These are phyloP conservation scores for Patiria miniata DNA, from an alignment of 35 echinoderm and acorn worm species.

Conservation along the genomic window DNA sequence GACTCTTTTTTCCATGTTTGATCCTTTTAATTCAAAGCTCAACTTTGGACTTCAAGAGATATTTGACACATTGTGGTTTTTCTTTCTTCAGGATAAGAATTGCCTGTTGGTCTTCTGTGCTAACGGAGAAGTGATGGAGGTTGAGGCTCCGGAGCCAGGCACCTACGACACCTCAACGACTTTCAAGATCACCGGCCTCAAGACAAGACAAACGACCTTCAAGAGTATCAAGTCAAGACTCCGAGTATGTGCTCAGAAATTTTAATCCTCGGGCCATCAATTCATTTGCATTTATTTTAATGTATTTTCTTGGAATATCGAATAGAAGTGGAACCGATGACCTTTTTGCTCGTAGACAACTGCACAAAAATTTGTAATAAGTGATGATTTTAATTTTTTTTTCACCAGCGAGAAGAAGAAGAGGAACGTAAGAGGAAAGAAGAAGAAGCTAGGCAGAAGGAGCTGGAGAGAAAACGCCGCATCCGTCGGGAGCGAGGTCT, in stretches of 20 bases:
- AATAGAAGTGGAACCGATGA: too few species aligned
- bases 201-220: slow-evolving; percentile 60
- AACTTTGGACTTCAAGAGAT: too few species aligned
- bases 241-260: slow-evolving; percentile 45
- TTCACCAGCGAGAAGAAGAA: slow-evolving; percentile 82
- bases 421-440: slow-evolving; percentile 72
- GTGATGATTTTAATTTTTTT: neutral
- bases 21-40: too few species aligned
- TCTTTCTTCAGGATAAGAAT: slow-evolving; percentile 78
- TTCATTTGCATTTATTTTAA: too few species aligned
- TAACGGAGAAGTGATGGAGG: slow-evolving; percentile 81
- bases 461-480: slow-evolving; percentile 73
- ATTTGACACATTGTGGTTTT: neutral
- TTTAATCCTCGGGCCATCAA: too few species aligned
- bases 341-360: too few species aligned
- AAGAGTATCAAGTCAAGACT: slow-evolving; percentile 95
- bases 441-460: slow-evolving; percentile 72
- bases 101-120: slow-evolving; percentile 76
- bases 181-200: slow-evolving; percentile 75
- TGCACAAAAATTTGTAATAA: too few species aligned
- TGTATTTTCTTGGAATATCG: too few species aligned
- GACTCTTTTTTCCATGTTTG: too few species aligned
- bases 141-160: slow-evolving; percentile 82
- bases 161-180: slow-evolving; percentile 82
- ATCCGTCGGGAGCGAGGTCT: slow-evolving; percentile 82